Conservation (phyloP, 2,113 vertebrate species). For the Promerops cafer region DNA sequence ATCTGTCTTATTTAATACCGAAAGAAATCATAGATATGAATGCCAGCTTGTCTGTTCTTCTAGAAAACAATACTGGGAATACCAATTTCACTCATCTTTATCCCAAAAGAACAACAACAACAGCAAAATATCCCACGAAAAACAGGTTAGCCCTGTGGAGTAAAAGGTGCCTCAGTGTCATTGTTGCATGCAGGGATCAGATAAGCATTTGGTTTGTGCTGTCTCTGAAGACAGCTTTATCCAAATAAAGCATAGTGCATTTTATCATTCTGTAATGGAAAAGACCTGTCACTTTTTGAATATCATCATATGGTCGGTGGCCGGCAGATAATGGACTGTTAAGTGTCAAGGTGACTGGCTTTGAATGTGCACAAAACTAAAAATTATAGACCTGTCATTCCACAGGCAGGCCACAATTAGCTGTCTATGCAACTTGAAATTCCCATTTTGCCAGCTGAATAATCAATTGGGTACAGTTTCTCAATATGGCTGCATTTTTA, state of each 20-base stretch:
- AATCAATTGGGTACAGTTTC: slow-evolving; percentile 70
- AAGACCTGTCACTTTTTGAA: slow-evolving; percentile 74
- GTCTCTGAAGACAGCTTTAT: slow-evolving; percentile 66
- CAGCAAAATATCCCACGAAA: neutral
- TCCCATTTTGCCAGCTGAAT: slow-evolving; percentile 79
- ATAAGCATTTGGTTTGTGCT: slow-evolving; percentile 62
- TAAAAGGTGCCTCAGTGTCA: slow-evolving; percentile 51
- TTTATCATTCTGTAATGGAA: slow-evolving; percentile 76
- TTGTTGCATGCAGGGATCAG: slow-evolving; percentile 26
- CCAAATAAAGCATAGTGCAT: slow-evolving; percentile 73
- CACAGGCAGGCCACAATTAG: slow-evolving; percentile 79
- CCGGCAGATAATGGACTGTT: slow-evolving; percentile 78
- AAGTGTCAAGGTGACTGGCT: slow-evolving; percentile 84
- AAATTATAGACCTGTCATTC: slow-evolving; percentile 84
- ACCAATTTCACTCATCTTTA: slow-evolving; percentile 7
- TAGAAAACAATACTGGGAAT: neutral
- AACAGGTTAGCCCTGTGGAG: neutral
- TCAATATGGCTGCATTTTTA: slow-evolving; percentile 64
- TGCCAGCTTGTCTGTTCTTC: neutral
- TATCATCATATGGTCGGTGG: slow-evolving; percentile 78
- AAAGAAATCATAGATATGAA: neutral
- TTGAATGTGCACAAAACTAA: slow-evolving; percentile 81
- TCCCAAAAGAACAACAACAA: neutral
- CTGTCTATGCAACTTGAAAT: slow-evolving; percentile 78
- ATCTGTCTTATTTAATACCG: neutral